Evolutionary conservation across 2,888 invertebrate genomes (phyloP), one percentile per base, ranked within the genome.

Genomic region (Volucella zonaria): DNA sequence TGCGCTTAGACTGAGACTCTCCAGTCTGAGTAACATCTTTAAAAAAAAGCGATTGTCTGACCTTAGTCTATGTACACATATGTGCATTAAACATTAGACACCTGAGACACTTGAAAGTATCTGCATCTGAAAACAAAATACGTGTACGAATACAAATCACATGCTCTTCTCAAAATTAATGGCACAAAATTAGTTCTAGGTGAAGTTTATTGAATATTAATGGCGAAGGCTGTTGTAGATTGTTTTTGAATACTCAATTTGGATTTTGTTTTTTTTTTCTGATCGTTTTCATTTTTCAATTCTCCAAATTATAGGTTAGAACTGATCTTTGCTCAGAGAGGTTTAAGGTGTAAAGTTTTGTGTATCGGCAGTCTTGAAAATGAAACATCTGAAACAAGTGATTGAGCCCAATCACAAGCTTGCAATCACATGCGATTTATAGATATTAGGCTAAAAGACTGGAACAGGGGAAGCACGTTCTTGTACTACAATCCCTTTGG

Each of bases 31-130:
- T 68, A 68, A 31, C 70, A 51, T 83, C 66, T 83, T 54, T 23
- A 31, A 73, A 80, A 73, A 80, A 67, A 80, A 80, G 71, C 76
- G 85, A 85, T 85, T 85, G 85, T 77, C 64, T 85, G 81, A 85
- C 85, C 85, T 85, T 58, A 73, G 56, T 18, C 15, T 6, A 18
- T 66, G 45, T 59, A n/a, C 52, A 47, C 68, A 40, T 51, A 42
- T 49, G 61, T 61, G 42, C 31, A 31, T 31, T 31, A 31, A 31
- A 31, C 31, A 31, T 31, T 31, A 31, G 31, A 31, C 14, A 31
- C 43, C 66, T 47, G 23, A 61, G 45, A 52, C 31, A 76, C 62
- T 81, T 74, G 79, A 79, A 67, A 74, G 76, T 54, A 76, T 71
- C 68, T 82, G 80, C 74, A 76, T 83, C 70, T 68, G 40, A 15